Conservation (phyloP, 2,888 invertebrate genomes). For the Drosophila mettleri region DNA sequence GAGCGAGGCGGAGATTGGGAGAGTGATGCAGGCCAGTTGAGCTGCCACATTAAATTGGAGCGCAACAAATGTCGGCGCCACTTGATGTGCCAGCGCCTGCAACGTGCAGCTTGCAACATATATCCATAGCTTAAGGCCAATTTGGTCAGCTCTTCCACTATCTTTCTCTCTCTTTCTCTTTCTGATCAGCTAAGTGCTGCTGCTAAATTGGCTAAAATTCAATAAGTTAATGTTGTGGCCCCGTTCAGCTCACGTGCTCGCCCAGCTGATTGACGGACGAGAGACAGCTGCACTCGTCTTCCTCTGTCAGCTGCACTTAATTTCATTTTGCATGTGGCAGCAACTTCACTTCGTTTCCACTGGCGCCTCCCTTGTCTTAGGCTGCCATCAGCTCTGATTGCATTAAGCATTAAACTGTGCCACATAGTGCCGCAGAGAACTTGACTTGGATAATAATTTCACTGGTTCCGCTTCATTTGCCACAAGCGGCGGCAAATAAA, state of each 20-base stretch:
- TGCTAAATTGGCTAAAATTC: conserved; percentile 76
- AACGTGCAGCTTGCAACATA: conserved; percentile 16
- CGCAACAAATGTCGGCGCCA: conserved; percentile 56
- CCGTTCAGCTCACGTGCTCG: conserved; percentile 5
- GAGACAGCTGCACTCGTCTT: conserved; percentile 21
- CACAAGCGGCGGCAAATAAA: conserved; percentile 68
- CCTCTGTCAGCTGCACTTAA: conserved; percentile 56
- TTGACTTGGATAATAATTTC: conserved; percentile 36
- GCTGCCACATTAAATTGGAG: conserved; percentile 77
- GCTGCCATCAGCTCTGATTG: conserved; percentile 57
- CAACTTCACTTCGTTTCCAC: background rate
- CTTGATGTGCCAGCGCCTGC: conserved; percentile 55
- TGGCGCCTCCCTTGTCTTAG: background rate
- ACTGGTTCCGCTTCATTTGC: conserved; percentile 69
- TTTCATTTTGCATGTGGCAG: conserved; percentile 57
- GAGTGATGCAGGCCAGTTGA: conserved; percentile 2
- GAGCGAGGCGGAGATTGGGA: background rate
- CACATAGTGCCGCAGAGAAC: background rate
- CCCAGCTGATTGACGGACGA: conserved; percentile 55
- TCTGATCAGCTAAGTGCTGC: conserved; percentile 63
- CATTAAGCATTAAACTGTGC: conserved; percentile 53
- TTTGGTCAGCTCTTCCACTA: conserved; percentile 34
- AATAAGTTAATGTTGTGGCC: conserved; percentile 75
- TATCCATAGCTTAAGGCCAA: conserved; percentile 61
- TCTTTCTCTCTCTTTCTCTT: background rate